Evolutionary conservation across 2,797 vertebrate species (phyloP), one percentile per base, ranked within the genome.

Genomic region (Phoxinus dragarum): DNA sequence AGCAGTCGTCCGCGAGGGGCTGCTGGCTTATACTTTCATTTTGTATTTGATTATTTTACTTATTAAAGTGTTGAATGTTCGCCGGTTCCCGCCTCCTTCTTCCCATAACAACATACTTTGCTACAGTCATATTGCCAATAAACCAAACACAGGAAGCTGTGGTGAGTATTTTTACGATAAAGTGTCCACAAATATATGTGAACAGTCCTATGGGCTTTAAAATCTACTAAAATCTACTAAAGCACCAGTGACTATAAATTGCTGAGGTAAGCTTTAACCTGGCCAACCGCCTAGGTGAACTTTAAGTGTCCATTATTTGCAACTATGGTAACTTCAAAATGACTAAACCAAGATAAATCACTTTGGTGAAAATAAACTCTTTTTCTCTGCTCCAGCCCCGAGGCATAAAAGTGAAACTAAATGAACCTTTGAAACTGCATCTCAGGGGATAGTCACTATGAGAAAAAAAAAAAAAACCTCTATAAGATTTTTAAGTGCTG

Each of bases 401-500:
- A 90, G 91, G 93, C 92, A 94, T 90, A 91, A 93, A 93, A 95
- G 92, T 91, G 94, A 95, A 94, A 95, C 94, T 93, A 95, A 94
- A 95, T 94, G 94, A 95, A 95, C 94, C 94, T 96, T 96, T 95
- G 93, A 93, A 94, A 95, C 94, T 89, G 91, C 92, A 91, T 92
- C 95, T 94, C 94, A 31, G 6, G 94, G 94, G 92, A 86, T n/a
- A 31, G 61, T 49, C 77, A 68, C 74, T 74, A 78, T 76, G 64
- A 47, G 49, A 21, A 14, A 56, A 81, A 85, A 86, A 83, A 49
- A 49, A 88, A 84, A 61, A 21, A n/a, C 38, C 81, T 80, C 95
- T 94, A 94, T 94, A 94, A 95, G 94, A 93, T 96, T 95, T 94
- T 94, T 95, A 95, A 96, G 93, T 92, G 93, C 92, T 91, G 94